A percentile compares a stretch with the other conserved stretches of the same genome.
phyloP scores from a whole-genome alignment of 2,113 vertebrate genomes.

The Tringa solitaria region DNA sequence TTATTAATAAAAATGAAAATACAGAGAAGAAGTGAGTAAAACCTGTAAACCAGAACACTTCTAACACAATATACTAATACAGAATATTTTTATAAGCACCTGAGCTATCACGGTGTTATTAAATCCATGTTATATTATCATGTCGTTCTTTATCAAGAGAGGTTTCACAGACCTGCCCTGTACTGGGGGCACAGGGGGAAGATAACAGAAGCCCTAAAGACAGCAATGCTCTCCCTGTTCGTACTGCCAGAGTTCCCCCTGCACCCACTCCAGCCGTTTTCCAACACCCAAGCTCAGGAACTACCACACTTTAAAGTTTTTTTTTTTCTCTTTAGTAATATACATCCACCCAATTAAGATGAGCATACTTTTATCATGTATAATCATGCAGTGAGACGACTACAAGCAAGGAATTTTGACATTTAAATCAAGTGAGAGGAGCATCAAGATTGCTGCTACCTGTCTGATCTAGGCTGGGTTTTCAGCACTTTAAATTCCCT shows the following conservation, averaged over 20 bases:
- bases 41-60: not conserved
- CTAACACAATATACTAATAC: not conserved
- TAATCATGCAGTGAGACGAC: not conserved
- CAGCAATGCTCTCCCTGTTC: not conserved
- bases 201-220: rapidly evolving
- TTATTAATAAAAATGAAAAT: not conserved
- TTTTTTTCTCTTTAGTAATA: not conserved
- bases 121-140: not conserved
- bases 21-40: not conserved
- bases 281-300: not conserved
- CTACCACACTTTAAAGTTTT: not conserved
- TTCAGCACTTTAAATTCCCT: not conserved
- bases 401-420: not conserved
- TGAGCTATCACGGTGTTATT: not conserved
- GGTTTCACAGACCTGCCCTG: not conserved
- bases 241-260: not conserved
- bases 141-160: not conserved
- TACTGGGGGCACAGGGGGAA: not conserved
- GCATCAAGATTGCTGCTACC: not conserved
- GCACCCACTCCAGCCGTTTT: not conserved
- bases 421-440: not conserved
- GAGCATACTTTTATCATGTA: not conserved
- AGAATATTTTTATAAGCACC: not conserved
- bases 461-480: not conserved
- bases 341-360: not conserved